A percentile compares a stretch with the other conserved stretches of the same genome.
Conservation (phyloP, 2,797 vertebrate species). For the Neostethus bicornis region DNA sequence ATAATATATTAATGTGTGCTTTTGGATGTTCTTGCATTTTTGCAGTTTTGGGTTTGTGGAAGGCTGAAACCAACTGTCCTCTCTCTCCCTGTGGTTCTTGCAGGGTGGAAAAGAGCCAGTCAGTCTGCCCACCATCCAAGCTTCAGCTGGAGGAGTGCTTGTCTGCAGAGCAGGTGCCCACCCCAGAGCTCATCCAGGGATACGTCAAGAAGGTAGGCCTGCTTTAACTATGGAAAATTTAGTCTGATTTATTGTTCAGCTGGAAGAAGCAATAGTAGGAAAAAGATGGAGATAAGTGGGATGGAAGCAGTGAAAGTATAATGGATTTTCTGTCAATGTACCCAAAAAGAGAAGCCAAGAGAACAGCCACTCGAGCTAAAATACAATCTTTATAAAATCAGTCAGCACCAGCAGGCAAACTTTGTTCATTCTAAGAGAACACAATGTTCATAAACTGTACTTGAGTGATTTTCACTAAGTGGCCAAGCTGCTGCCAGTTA, state of each 20-base stretch:
- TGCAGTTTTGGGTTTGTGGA: constrained; percentile 14
- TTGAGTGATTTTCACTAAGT: constrained; percentile 1
- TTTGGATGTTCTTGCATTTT: constrained; percentile 21
- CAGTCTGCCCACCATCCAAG: constrained; percentile 79
- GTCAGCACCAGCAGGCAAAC: neutral
- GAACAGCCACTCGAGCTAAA: neutral
- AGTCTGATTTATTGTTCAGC: constrained; percentile 15
- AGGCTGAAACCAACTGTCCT: constrained; percentile 49
- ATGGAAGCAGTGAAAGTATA: neutral
- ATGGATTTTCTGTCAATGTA: neutral
- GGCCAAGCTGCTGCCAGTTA: constrained; percentile 20
- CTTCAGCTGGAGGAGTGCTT: constrained; percentile 91
- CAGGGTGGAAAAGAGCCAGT: constrained; percentile 85
- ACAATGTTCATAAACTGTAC: neutral
- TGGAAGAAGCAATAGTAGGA: constrained; percentile 12
- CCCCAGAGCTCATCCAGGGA: constrained; percentile 90
- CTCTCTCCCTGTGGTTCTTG: constrained; percentile 42
- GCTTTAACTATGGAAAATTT: constrained; percentile 27
- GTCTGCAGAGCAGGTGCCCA: constrained; percentile 84
- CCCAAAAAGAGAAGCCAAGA: too few relatives aligned
- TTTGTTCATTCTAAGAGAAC: constrained; percentile 8
- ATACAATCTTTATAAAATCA: neutral
- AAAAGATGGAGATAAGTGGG: neutral
- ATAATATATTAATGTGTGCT: too few relatives aligned
- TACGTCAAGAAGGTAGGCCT: constrained; percentile 92